phyloP scores from a whole-genome alignment of 2,113 vertebrate species.

The Sakesphorus luctuosus region DNA sequence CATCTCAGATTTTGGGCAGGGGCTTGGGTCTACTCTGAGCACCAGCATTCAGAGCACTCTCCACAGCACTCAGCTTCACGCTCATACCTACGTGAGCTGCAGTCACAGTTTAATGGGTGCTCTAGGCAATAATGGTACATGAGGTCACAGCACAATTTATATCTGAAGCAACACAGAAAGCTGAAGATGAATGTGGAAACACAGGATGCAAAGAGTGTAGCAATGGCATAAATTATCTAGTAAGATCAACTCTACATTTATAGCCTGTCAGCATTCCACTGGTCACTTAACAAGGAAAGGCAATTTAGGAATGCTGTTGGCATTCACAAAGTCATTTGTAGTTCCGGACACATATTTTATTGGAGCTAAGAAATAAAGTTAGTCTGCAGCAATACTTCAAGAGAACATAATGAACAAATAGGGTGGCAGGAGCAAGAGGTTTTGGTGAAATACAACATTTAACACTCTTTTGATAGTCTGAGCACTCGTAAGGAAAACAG shows the following conservation, averaged over 20 bases:
- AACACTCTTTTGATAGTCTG: not conserved
- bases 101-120: not conserved
- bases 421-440: not conserved
- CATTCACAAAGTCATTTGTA: not conserved
- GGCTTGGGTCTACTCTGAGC: not conserved
- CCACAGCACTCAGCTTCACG: not conserved
- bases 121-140: not conserved
- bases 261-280: not conserved
- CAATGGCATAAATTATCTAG: not conserved
- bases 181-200: not conserved
- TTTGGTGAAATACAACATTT: not conserved
- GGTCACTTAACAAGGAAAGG: not conserved
- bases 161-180: not conserved
- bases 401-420: not conserved
- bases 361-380: not conserved
- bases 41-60: not conserved
- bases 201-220: not conserved
- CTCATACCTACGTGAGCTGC: not conserved
- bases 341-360: not conserved
- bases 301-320: not conserved
- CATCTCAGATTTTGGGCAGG: not conserved
- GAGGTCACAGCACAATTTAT: not conserved
- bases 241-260: not conserved
- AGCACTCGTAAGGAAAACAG: constrained; percentile 24
- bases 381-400: not conserved